Percentiles rank a stretch among this genome's conserved stretches.
Conservation (phyloP, 2,888 invertebrate species). For the Willowsia nigromaculata region DNA sequence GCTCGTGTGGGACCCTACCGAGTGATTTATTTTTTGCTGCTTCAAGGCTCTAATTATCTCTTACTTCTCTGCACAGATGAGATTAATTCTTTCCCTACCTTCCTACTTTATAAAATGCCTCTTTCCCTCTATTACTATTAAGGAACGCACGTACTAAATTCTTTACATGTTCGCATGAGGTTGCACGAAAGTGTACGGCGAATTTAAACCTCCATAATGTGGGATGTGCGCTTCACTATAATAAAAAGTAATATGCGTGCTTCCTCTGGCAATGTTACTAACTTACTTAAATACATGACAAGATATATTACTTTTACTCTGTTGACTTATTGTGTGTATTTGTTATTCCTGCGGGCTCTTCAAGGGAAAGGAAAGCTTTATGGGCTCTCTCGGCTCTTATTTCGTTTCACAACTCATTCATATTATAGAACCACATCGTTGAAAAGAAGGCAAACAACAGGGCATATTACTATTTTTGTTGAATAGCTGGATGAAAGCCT, state of each 20-base stretch:
- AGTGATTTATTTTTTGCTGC: slow-evolving; percentile 61
- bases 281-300: slow-evolving; percentile 5
- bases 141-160: background rate
- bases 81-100: slow-evolving; percentile 30
- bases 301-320: slow-evolving; percentile 19
- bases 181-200: background rate
- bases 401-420: slow-evolving; percentile 25
- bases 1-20: background rate
- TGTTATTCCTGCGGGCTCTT: background rate
- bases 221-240: background rate
- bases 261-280: background rate
- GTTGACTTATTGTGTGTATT: slow-evolving; percentile 20
- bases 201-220: background rate
- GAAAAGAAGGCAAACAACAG: slow-evolving; percentile 1
- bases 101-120: background rate
- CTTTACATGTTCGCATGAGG: background rate
- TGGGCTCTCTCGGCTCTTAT: background rate
- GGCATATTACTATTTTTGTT: background rate
- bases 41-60: slow-evolving; percentile 58
- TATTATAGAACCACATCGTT: background rate
- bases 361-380: background rate
- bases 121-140: background rate
- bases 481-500: background rate
- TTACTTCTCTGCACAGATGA: slow-evolving; percentile 31
- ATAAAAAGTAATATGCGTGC: background rate